A percentile compares a stretch with the other conserved stretches of the same genome.
Conservation (phyloP, 2,797 vertebrate genomes). For the Microctenopoma stevenorrisi region DNA sequence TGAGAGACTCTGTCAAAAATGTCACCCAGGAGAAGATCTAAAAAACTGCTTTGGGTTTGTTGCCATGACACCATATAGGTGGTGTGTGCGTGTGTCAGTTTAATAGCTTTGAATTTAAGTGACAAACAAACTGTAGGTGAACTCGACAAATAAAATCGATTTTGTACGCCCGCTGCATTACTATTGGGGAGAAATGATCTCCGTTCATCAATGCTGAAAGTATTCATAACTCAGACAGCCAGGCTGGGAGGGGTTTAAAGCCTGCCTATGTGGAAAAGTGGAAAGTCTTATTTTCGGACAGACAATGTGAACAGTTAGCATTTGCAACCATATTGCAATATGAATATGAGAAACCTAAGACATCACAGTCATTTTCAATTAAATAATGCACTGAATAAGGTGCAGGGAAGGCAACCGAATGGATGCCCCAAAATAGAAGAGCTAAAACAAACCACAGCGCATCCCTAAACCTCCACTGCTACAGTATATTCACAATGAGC, state of each 20-base stretch:
- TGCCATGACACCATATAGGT: conserved; percentile 10
- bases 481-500: conserved; percentile 32
- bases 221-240: not conserved
- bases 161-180: not conserved
- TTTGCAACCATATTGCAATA: conserved; percentile 44
- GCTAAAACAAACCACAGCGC: conserved; percentile 40
- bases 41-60: conserved; percentile 33
- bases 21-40: conserved; percentile 24
- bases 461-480: conserved; percentile 31
- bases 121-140: conserved; percentile 33
- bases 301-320: conserved; percentile 1
- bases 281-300: conserved; percentile 18
- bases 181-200: conserved; percentile 7
- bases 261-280: not conserved
- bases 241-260: not conserved
- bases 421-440: conserved; percentile 42
- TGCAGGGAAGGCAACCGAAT: conserved; percentile 47
- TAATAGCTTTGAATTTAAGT: conserved; percentile 18
- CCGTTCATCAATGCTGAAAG: not conserved
- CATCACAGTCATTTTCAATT: conserved; percentile 36
- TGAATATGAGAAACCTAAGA: conserved; percentile 35
- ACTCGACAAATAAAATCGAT: conserved; percentile 2
- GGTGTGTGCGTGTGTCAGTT: not conserved
- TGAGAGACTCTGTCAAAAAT: conserved; percentile 46
- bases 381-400: conserved; percentile 39